Base-by-base conservation (phyloP, 30 jellyfish, hydroid and myxozoan species). In the Hydra vulgaris region DNA sequence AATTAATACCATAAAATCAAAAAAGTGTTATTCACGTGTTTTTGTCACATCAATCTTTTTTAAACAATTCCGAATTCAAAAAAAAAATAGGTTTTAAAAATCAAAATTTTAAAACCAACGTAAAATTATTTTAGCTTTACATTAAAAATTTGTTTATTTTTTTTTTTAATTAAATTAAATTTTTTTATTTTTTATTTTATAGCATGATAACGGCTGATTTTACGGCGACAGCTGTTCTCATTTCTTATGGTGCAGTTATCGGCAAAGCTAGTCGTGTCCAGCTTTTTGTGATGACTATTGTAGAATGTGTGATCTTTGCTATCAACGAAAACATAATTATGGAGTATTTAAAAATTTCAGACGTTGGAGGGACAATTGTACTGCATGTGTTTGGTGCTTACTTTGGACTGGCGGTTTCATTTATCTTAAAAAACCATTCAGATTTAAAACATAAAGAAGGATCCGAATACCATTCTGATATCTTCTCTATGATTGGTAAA, bases 361-460 rank as follows among this genome's bases (percentile, higher is more conserved):
- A 94, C 70, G 95, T 86, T 53, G 99, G 97, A 18, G 99, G 99
- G 1, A 85, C 97, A 7, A 89, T 94, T 89, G 88, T 89, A 66
- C 76, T 94, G 26, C 96, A 88, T 74, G 78, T 86, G 87, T 94
- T 94, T 70, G 99, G 99, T 0, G 96, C 95, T 53, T 94, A 88
- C 81, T 94, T 88, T 89, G 99, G 99, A 12, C 54, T 94, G 53
- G 95, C 96, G n/a, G 94, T 89, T 23, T 84, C 99, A 17, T 53
- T 86, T 52, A 87, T 81, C 23, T 80, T 92, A 70, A 69, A 79
- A 25, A 87, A 85, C 53, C 25, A 55, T 21, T 92, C 76, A 15
- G 92, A 81, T 73, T 95, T 81, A 53, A 81, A 87, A 72, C 83
- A 85, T 15, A 94, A 88, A 22, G 99, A 94, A 72, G 95, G 88